Evolutionary conservation across 64 coral and sea anemone genomes (phyloP), one percentile per base, ranked within the genome.

Genomic region (Trachythela sp.): DNA sequence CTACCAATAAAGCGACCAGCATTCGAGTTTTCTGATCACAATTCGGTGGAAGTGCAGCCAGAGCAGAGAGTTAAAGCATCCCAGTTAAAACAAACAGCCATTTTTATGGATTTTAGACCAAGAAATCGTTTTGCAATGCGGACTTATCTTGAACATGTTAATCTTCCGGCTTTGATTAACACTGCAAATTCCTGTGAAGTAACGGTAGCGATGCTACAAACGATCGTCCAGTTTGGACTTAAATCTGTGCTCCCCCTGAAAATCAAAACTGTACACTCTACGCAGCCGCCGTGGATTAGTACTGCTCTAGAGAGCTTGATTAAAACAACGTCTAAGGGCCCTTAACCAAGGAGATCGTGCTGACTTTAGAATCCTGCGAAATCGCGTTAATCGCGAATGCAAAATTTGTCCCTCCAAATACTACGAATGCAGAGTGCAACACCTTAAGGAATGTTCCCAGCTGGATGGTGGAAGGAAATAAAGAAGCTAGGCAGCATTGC

Each of bases 331-430:
- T 40, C 89, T 84, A 59, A n/a, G 50, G 38, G 89, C 77, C 39
- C 52, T 84, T 22, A 48, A 18, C 18, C 39, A 58, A n/a, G 77
- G 48, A 10, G 84, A 84, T 35, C n/a, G 34, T 31, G 30, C 35
- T 36, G 38, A 42, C 24, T 90, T 58, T 40, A 24, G 89, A 85
- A 20, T 54, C 45, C 88, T 89, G 45, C 34, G 88, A 40, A 89
- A 45, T 45, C 42, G 42, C 42, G 42, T 45, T 45, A 45, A 45
- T 45, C 87, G 87, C 17, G 87, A 88, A 37, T 38, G 87, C 52
- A 88, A 88, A 88, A 30, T 36, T 70, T 88, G 87, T 45, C 87
- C 54, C 33, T 88, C 87, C 33, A 88, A 88, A 31, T 72, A 88
- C 39, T 88, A 88, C 58, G 87, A 88, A 40, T 54, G 52, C 35